Evolutionary conservation across 2,888 invertebrate species (phyloP), one percentile per base, ranked within the genome.

Genomic region (Eupithecia insigniata): DNA sequence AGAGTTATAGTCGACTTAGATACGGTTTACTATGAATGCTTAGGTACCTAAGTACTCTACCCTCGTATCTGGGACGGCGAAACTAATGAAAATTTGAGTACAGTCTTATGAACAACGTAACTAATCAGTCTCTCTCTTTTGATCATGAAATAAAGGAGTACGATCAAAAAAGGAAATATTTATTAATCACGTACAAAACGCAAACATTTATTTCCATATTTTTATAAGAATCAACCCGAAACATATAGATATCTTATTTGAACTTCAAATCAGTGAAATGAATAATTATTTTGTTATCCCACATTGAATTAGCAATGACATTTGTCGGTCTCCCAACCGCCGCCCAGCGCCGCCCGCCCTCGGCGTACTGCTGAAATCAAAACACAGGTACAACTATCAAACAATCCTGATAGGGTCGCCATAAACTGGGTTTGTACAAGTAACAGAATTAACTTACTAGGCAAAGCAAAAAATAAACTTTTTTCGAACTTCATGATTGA

Each of bases 311-410:
- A 69, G 67, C 66, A 66, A 70, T 64, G 66, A 66, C 32, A 65
- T 66, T 55, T 26, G 55, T 55, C 60, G 43, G 46, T 51, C n/a
- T n/a, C 7, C 46, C 1, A 12, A 16, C 32, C 32, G 8, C 58
- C 30, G 16, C 67, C 36, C 46, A 8, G 67, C 28, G 8, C 58
- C 30, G 16, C 66, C 66, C 71, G 64, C 66, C 69, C 43, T 32
- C n/a, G 32, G n/a, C 34, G 30, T 78, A 80, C 75, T 67, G 62
- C 78, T 83, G 80, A 84, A 90, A 92, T 92, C 91, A 91, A 91
- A 92, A 90, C 90, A 87, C 91, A 91, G 91, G 91, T 92, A 90
- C 77, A 88, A 88, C 88, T 86, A 88, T 87, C 90, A 89, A 89
- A 89, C 83, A 81, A 85, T 84, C 87, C 81, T 77, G 22, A 68